Percentiles rank a stretch among this genome's conserved stretches.
Evolutionary conservation across 2,113 vertebrate genomes (phyloP).

Genomic region (Cyphotilapia sp.): DNA sequence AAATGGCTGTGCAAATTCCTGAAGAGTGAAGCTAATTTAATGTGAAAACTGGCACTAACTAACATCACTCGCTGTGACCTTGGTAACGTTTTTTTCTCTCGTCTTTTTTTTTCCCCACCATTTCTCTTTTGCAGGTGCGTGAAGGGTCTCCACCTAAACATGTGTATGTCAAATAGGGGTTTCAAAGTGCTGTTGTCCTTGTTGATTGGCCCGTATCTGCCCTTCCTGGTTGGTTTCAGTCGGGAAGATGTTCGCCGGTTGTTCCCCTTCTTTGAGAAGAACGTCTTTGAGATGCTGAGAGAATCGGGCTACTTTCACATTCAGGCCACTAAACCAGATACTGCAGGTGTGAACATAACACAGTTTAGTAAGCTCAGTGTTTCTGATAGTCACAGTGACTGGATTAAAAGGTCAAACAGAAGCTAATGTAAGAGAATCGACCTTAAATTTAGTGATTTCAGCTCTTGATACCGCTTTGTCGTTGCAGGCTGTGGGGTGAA

Average conservation of each 20-base stretch:
- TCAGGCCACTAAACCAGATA: slow-evolving; percentile 86
- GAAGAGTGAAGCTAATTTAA: neutral
- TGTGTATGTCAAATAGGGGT: neutral
- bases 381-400: neutral
- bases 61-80: neutral
- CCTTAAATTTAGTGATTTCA: neutral
- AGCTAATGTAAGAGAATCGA: neutral
- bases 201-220: slow-evolving; percentile 77
- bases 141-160: slow-evolving; percentile 81
- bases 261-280: slow-evolving; percentile 80
- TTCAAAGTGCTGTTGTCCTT: slow-evolving; percentile 50
- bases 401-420: neutral
- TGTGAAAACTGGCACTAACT: neutral
- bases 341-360: slow-evolving; percentile 67
- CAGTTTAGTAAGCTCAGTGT: neutral
- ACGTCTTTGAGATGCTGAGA: slow-evolving; percentile 60
- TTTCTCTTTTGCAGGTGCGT: slow-evolving; percentile 65
- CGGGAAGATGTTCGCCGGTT: slow-evolving; percentile 71
- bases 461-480: neutral
- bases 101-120: neutral
- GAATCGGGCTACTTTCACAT: slow-evolving; percentile 84
- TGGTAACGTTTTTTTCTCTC: neutral
- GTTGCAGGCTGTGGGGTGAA: slow-evolving; percentile 79
- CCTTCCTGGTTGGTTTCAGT: slow-evolving; percentile 80
- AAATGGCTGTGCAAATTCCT: neutral